phyloP scores from a whole-genome alignment of 2,888 invertebrate species.

The Lithophane ornitopus region DNA sequence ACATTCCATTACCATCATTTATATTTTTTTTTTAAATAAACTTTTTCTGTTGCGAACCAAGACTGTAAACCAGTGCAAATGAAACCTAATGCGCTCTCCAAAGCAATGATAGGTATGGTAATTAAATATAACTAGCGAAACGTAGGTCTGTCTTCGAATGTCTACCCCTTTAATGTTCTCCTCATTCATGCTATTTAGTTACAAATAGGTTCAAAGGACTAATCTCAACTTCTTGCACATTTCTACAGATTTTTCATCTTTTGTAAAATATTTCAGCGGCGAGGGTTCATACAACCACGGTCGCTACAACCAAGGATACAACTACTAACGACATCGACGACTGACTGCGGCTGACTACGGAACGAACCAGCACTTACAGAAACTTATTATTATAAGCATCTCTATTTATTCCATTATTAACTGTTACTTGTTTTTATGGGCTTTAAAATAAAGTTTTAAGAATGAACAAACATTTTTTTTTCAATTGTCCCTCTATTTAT shows the following conservation, averaged over 20 bases:
- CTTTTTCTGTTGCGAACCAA: neutral
- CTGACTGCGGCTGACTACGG: conserved; percentile 47
- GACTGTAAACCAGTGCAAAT: neutral
- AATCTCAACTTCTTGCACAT: neutral
- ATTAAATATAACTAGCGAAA: neutral
- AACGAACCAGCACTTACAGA: conserved; percentile 27
- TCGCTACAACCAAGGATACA: conserved; percentile 74
- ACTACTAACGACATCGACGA: conserved; percentile 66
- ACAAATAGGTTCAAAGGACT: neutral
- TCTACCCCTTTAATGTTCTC: neutral
- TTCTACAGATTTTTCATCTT: neutral
- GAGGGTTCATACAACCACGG: conserved; percentile 76
- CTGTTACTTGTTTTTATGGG: conserved; percentile 66
- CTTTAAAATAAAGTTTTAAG: conserved; percentile 69
- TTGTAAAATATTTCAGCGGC: conserved; percentile 69
- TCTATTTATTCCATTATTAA: conserved; percentile 70
- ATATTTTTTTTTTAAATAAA: neutral
- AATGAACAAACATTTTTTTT: conserved; percentile 9
- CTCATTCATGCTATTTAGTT: neutral
- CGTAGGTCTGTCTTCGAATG: neutral
- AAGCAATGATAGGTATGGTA: too few species aligned
- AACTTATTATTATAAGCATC: conserved; percentile 39
- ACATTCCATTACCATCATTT: neutral
- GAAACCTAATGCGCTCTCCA: neutral
- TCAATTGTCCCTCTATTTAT: too few species aligned